A percentile compares a stretch with the other conserved stretches of the same genome.
Evolutionary conservation across 2,797 vertebrate genomes (phyloP).

Genomic region (Siniperca obscura): DNA sequence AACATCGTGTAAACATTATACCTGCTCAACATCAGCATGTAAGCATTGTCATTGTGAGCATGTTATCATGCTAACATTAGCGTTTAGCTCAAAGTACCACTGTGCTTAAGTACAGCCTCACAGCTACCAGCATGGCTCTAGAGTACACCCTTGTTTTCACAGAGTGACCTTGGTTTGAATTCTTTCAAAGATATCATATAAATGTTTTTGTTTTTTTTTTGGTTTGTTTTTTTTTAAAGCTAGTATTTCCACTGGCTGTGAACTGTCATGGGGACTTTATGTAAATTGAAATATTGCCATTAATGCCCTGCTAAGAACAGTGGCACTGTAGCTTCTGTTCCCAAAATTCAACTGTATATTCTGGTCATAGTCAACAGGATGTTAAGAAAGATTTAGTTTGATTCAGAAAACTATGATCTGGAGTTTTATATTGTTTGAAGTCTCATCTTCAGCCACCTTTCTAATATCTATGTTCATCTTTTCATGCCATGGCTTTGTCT

Average conservation of each 20-base stretch:
- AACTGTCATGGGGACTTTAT: neutral
- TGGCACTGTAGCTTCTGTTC: neutral
- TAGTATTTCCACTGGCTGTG: neutral
- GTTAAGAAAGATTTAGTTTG: neutral
- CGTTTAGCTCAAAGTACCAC: neutral
- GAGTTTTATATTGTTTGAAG: neutral
- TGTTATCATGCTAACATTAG: neutral
- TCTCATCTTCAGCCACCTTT: neutral
- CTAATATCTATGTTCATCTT: neutral
- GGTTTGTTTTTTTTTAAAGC: neutral
- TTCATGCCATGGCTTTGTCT: constrained; percentile 20
- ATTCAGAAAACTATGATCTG: neutral
- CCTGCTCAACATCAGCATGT: neutral
- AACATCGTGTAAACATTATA: neutral
- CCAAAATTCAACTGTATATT: neutral
- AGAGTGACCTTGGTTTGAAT: constrained; percentile 18
- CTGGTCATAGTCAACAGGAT: neutral
- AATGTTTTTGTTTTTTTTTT: constrained; percentile 2
- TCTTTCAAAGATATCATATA: constrained; percentile 1
- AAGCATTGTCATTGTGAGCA: neutral
- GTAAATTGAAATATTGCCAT: neutral
- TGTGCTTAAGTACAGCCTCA: neutral
- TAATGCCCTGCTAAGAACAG: neutral
- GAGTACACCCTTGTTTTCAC: constrained; percentile 10
- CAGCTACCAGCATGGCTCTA: neutral